These are phyloP conservation scores for Theretra japonica DNA, from an alignment of 2,888 invertebrate species.

Conservation along the genomic window DNA sequence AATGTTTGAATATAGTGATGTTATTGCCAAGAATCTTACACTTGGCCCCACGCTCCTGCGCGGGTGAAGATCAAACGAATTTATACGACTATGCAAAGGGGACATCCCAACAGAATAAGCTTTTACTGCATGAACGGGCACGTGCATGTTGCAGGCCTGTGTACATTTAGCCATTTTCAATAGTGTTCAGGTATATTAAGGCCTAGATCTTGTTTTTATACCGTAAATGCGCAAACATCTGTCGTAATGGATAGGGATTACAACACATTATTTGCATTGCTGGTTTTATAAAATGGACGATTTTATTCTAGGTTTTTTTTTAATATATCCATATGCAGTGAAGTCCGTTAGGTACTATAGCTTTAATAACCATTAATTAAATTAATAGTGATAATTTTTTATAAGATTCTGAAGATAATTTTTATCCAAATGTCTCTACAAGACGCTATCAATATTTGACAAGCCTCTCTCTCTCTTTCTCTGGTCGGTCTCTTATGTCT, in stretches of 20 bases:
- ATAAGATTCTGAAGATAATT: background rate
- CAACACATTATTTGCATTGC: no score
- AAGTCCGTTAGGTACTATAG: no score
- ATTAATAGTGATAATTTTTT: no score
- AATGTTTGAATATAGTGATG: background rate
- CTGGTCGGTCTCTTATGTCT: no score
- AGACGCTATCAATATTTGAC: background rate
- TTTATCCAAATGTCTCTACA: background rate
- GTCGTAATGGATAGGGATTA: no score
- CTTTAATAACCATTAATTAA: no score
- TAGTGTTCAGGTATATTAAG: background rate
- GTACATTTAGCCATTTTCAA: background rate
- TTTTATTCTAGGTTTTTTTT: no score
- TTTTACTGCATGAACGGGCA: conserved; percentile 57
- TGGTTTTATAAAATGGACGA: no score
- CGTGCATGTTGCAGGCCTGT: conserved; percentile 49
- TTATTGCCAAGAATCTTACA: background rate
- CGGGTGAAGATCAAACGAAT: conserved; percentile 79
- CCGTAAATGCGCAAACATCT: no score
- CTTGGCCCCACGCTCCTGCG: conserved; percentile 52
- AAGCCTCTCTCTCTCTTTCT: no score
- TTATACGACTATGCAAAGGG: conserved; percentile 68
- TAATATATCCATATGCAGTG: no score
- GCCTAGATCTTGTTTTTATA: no score
- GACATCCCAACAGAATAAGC: conserved; percentile 63